Evolutionary conservation across 1,140 invertebrate genomes (phyloP).

Genomic region (Drosophila pallidifrons): DNA sequence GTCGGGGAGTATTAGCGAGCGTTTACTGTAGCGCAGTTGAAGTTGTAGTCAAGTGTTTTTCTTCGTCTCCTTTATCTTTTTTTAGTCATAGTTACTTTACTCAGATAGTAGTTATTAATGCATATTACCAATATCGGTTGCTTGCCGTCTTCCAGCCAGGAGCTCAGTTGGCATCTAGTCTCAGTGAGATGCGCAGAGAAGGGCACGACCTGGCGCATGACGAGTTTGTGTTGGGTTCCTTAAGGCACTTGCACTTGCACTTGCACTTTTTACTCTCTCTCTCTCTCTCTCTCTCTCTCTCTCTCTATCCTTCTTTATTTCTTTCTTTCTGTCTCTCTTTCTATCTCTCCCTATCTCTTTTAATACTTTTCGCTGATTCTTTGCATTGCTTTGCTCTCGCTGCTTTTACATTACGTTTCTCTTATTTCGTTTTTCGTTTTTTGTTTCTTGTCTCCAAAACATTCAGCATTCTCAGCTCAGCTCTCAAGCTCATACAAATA

Average conservation of each 20-base stretch:
- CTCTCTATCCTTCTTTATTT: neutral
- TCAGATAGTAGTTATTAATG: slow-evolving; percentile 12
- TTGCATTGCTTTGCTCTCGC: neutral
- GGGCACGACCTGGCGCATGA: slow-evolving; percentile 29
- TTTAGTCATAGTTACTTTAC: neutral
- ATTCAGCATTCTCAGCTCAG: slow-evolving; percentile 28
- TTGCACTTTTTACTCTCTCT: slow-evolving; percentile 49
- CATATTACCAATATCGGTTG: slow-evolving; percentile 19
- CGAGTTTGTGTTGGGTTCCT: slow-evolving; percentile 47
- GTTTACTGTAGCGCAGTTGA: slow-evolving; percentile 35
- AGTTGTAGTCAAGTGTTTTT: slow-evolving; percentile 14
- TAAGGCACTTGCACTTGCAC: slow-evolving; percentile 70
- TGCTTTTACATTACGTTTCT: neutral
- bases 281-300: slow-evolving; percentile 13
- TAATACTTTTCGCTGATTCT: neutral
- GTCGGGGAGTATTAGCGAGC: neutral
- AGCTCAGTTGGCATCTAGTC: slow-evolving; percentile 15
- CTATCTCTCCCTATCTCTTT: neutral
- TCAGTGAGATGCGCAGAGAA: slow-evolving; percentile 46
- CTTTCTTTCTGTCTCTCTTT: neutral
- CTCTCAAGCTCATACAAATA: slow-evolving; percentile 25
- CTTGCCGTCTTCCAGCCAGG: slow-evolving; percentile 8
- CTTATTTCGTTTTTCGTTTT: neutral
- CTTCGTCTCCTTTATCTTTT: too few species aligned
- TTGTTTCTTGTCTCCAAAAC: slow-evolving; percentile 12